These are phyloP conservation scores for Psittacula cyanocephala DNA, from an alignment of 2,113 vertebrate genomes.

Conservation along the genomic window DNA sequence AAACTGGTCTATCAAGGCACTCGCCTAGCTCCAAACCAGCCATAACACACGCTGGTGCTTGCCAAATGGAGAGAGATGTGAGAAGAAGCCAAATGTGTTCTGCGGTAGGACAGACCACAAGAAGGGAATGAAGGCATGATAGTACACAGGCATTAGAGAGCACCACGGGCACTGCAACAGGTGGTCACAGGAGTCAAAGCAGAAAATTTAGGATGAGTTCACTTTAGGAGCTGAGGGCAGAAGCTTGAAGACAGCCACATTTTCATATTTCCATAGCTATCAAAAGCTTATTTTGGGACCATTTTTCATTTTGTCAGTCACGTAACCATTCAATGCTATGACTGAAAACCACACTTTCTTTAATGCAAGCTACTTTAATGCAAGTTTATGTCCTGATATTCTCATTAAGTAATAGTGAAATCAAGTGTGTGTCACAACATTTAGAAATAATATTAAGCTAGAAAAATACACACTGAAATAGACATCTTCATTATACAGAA, in stretches of 20 bases:
- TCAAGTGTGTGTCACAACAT: neutral
- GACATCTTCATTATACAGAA: neutral
- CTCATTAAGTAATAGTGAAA: neutral
- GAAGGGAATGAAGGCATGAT: neutral
- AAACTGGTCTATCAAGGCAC: constrained; percentile 33
- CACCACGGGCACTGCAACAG: neutral
- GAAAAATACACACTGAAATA: neutral
- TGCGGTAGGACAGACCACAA: neutral
- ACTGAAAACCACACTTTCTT: neutral
- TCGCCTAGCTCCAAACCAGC: constrained; percentile 37
- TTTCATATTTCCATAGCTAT: neutral
- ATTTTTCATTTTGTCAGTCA: neutral
- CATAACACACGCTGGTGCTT: constrained; percentile 15
- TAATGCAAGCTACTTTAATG: neutral
- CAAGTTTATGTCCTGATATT: neutral
- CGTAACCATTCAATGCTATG: neutral
- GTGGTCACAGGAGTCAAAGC: accelerated
- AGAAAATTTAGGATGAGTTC: neutral
- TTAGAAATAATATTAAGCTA: neutral
- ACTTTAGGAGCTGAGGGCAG: neutral
- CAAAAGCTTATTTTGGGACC: neutral
- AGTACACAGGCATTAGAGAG: neutral
- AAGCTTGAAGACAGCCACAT: neutral
- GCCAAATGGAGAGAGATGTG: constrained; percentile 6
- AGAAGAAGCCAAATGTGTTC: neutral